Percentiles rank a stretch among this genome's conserved stretches.
phyloP scores from a whole-genome alignment of 2,113 vertebrate species.

The Laticauda colubrina region DNA sequence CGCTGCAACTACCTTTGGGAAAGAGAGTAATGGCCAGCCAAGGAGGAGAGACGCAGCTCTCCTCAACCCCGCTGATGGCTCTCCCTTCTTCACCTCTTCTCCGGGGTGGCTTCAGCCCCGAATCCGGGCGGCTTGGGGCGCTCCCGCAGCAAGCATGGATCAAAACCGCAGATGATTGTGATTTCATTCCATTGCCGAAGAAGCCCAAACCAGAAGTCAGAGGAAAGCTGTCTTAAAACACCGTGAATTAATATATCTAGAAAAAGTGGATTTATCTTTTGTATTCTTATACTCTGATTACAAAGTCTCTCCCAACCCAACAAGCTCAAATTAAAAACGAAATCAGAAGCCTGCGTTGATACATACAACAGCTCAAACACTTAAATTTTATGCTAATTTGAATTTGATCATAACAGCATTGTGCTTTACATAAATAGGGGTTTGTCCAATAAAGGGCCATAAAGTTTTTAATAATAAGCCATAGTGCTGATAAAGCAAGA shows the following conservation, averaged over 20 bases:
- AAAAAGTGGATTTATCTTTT: neutral
- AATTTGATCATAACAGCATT: neutral
- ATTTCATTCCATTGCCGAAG: too few relatives aligned
- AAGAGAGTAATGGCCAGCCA: too few relatives aligned
- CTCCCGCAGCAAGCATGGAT: too few relatives aligned
- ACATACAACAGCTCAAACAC: neutral
- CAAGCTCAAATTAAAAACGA: neutral
- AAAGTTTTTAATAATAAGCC: neutral
- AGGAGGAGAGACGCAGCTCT: too few relatives aligned
- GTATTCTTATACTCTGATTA: neutral
- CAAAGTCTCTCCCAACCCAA: neutral
- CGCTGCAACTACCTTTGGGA: too few relatives aligned
- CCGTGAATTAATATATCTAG: neutral
- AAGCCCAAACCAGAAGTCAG: too few relatives aligned
- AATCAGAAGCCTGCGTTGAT: neutral
- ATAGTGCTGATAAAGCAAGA: neutral
- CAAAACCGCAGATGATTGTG: too few relatives aligned
- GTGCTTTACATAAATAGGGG: neutral
- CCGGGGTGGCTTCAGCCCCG: too few relatives aligned
- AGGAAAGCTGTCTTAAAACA: neutral
- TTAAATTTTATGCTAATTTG: conserved; percentile 2
- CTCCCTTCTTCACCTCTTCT: too few relatives aligned
- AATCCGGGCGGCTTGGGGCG: too few relatives aligned
- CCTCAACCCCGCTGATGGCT: too few relatives aligned
- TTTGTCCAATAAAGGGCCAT: neutral